Evolutionary conservation across 1,140 invertebrate species (phyloP), one percentile per base, ranked within the genome.

Genomic region (Pissodes strobi): DNA sequence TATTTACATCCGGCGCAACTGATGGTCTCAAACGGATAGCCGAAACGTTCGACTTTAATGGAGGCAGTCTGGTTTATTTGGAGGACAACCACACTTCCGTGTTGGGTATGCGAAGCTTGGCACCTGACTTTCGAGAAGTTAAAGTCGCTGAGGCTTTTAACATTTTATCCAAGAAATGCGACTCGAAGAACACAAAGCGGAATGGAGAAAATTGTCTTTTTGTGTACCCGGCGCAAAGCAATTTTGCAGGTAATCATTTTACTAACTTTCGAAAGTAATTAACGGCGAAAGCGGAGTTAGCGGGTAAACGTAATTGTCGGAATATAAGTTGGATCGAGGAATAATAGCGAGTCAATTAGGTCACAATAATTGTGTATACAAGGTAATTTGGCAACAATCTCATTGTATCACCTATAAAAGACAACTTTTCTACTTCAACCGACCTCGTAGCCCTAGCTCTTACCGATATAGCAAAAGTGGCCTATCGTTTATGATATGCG

Each of bases 51-150:
- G 2, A 75, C 51, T 76, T 76, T 68, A 56, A 71, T 55, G 58
- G 68, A 67, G 90, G 90, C 15, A 79, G 82, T 38, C 92, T 96
- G 77, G 85, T 88, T 13, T 95, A 97, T 75, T 80, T 92, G 34
- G 84, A 88, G 72, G 95, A 98, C 75, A 97, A 94, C 77, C 96
- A 99, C 74, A 98, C 95, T 1, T 98, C 95, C 3, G 93, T 97
- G 1, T 81, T 97, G 63, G 67, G 67, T 58, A 69, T 81, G 95
- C 76, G 91, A 91, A 79, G 62, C 87, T 64, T 74, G 66, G 39
- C 69, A 18, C 21, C 53, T 61, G 25, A 72, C 45, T 60, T 67
- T 18, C 52, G 63, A 41, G 69, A 72, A 69, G 30, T 82, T 4
- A 67, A 70, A 27, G 66, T 73, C 52, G 58, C 71, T n/a, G 68